Evolutionary conservation across 92 coral and sea anemone species (phyloP).

Genomic region (Paragorgia papillata): DNA sequence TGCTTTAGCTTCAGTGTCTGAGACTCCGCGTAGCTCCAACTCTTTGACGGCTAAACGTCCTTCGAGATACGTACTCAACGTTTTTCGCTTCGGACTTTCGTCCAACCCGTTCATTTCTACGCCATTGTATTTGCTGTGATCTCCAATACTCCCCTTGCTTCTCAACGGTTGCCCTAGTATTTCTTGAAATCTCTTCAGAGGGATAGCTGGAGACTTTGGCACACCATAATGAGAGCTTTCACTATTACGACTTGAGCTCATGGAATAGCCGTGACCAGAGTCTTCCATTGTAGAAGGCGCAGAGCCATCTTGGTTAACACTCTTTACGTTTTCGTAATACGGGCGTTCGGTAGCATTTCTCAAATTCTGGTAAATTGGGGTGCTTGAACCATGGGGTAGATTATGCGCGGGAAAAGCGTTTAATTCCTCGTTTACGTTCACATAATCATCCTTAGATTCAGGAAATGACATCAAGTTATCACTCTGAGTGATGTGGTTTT

Average conservation of each 20-base stretch:
- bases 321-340: slow-evolving; percentile 3
- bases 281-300: background rate
- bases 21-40: background rate
- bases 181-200: slow-evolving; percentile 21
- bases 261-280: slow-evolving; percentile 9
- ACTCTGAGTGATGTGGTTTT: background rate
- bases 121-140: background rate
- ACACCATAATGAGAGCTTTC: slow-evolving; percentile 2
- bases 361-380: background rate
- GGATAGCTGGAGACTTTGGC: slow-evolving; percentile 18
- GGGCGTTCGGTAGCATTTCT: background rate
- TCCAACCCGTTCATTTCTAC: background rate
- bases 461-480: background rate
- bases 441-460: background rate
- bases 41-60: slow-evolving; percentile 6
- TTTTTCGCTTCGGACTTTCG: slow-evolving; percentile 5
- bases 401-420: background rate
- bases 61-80: slow-evolving; percentile 30
- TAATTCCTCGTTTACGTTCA: slow-evolving; percentile 16
- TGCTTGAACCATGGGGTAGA: background rate
- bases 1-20: background rate
- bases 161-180: background rate
- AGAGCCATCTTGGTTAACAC: background rate
- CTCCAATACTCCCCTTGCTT: background rate
- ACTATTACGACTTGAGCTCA: background rate